Percentiles rank a stretch among this genome's conserved stretches.
Conservation (phyloP, 1,140 invertebrate genomes). For the Euura saliciscinereae region DNA sequence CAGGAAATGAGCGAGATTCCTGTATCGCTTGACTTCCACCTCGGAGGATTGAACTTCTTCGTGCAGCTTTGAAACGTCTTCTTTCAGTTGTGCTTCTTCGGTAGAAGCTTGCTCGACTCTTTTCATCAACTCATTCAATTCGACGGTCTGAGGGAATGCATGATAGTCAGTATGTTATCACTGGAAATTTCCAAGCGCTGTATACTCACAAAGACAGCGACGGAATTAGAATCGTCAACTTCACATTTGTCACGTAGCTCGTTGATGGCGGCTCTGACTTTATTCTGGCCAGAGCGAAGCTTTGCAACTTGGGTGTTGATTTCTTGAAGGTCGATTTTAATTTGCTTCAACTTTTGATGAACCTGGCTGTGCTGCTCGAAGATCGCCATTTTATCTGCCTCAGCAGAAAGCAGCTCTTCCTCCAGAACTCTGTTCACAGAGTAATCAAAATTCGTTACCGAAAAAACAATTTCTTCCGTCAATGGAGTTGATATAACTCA, state of each 20-base stretch:
- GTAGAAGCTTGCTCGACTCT: conserved; percentile 40
- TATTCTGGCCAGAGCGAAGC: conserved; percentile 25
- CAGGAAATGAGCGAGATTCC: conserved; percentile 30
- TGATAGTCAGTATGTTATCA: conserved; percentile 32
- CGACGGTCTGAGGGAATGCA: conserved; percentile 46
- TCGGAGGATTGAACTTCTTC: conserved; percentile 46
- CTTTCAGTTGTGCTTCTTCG: conserved; percentile 43
- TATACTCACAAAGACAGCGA: conserved; percentile 52
- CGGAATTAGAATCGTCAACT: conserved; percentile 28
- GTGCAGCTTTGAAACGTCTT: conserved; percentile 43
- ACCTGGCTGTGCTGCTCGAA: conserved; percentile 21
- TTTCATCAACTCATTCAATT: conserved; percentile 54
- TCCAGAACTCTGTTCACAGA: conserved; percentile 32
- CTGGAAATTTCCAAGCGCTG: conserved; percentile 32
- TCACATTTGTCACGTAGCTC: conserved; percentile 54
- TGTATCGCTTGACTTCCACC: conserved; percentile 31
- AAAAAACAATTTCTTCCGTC: not conserved
- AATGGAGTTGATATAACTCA: conserved; percentile 35
- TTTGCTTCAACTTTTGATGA: conserved; percentile 34
- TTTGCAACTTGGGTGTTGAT: conserved; percentile 32
- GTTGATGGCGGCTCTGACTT: conserved; percentile 40
- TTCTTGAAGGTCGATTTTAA: conserved; percentile 29
- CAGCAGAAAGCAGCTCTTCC: conserved; percentile 39
- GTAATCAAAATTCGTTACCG: not conserved
- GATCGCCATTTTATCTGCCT: conserved; percentile 25